Percentiles rank a stretch among this genome's conserved stretches.
Conservation (phyloP, 2,797 vertebrate species). For the Eulemur albifrons region DNA sequence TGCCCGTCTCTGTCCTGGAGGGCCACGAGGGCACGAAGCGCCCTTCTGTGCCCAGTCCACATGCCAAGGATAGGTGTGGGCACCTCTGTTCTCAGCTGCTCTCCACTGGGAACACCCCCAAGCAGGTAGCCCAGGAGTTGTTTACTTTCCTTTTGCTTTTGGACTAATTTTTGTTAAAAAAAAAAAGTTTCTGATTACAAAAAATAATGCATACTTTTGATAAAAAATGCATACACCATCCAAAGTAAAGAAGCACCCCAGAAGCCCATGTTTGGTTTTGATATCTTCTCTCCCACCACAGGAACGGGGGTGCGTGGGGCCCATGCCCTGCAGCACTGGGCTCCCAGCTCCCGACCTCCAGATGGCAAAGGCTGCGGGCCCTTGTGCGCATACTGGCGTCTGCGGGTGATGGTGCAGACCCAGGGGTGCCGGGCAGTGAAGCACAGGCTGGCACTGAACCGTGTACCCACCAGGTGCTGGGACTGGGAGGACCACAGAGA, state of each 20-base stretch:
- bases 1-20: not conserved
- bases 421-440: not conserved
- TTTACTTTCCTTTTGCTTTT: not conserved
- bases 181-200: not conserved
- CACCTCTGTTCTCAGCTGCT: no score
- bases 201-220: not conserved
- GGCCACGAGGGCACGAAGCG: not conserved
- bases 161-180: not conserved
- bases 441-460: not conserved
- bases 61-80: not conserved
- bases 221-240: not conserved
- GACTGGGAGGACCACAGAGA: not conserved
- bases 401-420: not conserved
- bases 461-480: not conserved
- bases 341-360: not conserved
- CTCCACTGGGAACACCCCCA: not conserved
- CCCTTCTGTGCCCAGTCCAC: not conserved
- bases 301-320: not conserved
- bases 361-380: no score
- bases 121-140: not conserved
- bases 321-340: fast-evolving
- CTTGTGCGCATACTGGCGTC: not conserved
- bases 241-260: not conserved
- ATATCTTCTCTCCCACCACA: no score
- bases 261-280: not conserved